phyloP scores from a whole-genome alignment of 2,113 vertebrate genomes.

The Tachycineta bicolor region DNA sequence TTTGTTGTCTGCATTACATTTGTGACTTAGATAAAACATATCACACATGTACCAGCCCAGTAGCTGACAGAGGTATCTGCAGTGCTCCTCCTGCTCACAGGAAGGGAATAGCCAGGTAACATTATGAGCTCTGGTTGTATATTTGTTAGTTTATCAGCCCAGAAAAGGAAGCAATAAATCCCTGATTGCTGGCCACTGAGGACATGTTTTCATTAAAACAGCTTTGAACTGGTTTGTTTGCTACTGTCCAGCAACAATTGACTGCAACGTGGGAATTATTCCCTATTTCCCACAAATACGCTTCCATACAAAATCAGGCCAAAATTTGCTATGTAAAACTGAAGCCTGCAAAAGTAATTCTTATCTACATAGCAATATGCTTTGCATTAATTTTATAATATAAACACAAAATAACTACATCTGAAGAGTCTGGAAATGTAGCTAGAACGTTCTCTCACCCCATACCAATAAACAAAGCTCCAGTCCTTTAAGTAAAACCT shows the following conservation, averaged over 20 bases:
- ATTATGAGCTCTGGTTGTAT: not conserved
- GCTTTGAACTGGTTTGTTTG: not conserved
- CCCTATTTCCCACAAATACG: not conserved
- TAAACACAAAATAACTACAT: not conserved
- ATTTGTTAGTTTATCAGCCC: not conserved
- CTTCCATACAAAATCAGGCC: not conserved
- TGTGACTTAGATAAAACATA: not conserved
- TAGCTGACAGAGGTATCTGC: not conserved
- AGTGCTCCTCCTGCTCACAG: not conserved
- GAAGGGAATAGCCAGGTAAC: not conserved
- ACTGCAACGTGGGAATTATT: not conserved
- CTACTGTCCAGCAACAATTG: not conserved
- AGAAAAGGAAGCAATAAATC: not conserved
- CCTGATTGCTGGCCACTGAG: not conserved
- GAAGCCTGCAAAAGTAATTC: not conserved
- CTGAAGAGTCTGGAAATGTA: not conserved
- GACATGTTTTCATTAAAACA: not conserved
- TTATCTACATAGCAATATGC: not conserved
- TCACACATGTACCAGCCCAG: not conserved
- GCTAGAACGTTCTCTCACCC: not conserved
- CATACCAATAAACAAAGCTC: accelerated
- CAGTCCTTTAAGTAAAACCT: accelerated
- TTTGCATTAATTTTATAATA: not conserved
- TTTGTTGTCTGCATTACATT: not conserved
- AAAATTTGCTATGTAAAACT: not conserved